A percentile compares a stretch with the other conserved stretches of the same genome.
phyloP scores from a whole-genome alignment of 2,888 invertebrate genomes.

The Cheilosia soror region DNA sequence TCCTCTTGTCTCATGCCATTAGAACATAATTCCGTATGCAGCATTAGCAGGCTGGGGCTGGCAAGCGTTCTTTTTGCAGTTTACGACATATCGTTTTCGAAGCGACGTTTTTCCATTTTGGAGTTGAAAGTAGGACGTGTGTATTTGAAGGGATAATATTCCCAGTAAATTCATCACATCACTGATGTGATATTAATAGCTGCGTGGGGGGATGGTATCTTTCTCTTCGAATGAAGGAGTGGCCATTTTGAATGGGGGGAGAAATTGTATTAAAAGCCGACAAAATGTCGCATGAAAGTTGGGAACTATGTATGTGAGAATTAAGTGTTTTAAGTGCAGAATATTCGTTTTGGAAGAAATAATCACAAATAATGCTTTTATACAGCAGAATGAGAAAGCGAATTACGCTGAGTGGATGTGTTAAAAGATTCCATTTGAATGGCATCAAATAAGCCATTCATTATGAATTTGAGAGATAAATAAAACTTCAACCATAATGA shows the following conservation, averaged over 20 bases:
- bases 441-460: no score
- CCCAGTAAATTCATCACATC: conserved; percentile 45
- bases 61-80: no score
- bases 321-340: no score
- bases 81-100: no score
- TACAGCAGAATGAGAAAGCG: no score
- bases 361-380: no score
- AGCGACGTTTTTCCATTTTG: conserved; percentile 16
- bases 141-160: conserved; percentile 18
- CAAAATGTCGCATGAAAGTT: conserved; percentile 35
- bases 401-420: no score
- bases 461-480: no score
- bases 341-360: no score
- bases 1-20: conserved; percentile 56
- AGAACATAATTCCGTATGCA: conserved; percentile 33
- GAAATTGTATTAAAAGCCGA: neutral
- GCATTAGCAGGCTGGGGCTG: neutral
- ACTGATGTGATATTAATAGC: conserved; percentile 64
- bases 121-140: conserved; percentile 17
- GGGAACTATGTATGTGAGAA: conserved; percentile 2
- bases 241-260: conserved; percentile 45
- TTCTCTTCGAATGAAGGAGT: neutral
- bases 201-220: conserved; percentile 26
- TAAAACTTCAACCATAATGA: no score
- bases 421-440: no score